Conservation (phyloP, 2,113 vertebrate species). For the Megaceryle maxima region DNA sequence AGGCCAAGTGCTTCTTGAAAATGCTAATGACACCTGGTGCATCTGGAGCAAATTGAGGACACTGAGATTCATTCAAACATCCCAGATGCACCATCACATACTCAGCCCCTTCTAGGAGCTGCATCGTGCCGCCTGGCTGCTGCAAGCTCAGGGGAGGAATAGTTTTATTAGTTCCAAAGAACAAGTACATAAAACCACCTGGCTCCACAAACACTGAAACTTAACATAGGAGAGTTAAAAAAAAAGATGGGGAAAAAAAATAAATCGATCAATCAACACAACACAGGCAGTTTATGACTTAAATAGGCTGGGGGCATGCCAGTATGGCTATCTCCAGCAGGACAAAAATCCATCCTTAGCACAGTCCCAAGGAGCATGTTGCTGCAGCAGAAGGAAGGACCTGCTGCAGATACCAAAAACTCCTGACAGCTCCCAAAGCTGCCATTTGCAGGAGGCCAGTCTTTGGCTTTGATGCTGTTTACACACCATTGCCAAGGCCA, state of each 20-base stretch:
- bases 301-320: background rate
- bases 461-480: background rate
- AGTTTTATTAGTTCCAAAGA: background rate
- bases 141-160: background rate
- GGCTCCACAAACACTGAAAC: background rate
- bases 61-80: background rate
- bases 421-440: background rate
- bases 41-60: background rate
- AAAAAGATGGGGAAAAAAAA: too few species aligned
- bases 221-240: background rate
- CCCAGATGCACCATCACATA: background rate
- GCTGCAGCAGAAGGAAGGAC: background rate
- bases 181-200: rapidly evolving
- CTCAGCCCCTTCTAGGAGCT: background rate
- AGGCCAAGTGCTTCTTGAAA: background rate
- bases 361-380: background rate
- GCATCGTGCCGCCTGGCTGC: rapidly evolving
- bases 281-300: background rate
- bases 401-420: background rate
- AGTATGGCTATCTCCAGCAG: background rate
- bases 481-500: background rate
- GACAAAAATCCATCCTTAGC: background rate
- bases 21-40: background rate
- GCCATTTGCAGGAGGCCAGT: background rate
- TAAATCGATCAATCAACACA: too few species aligned